Conservation (phyloP, 2,113 vertebrate genomes). For the Carassius auratus region DNA sequence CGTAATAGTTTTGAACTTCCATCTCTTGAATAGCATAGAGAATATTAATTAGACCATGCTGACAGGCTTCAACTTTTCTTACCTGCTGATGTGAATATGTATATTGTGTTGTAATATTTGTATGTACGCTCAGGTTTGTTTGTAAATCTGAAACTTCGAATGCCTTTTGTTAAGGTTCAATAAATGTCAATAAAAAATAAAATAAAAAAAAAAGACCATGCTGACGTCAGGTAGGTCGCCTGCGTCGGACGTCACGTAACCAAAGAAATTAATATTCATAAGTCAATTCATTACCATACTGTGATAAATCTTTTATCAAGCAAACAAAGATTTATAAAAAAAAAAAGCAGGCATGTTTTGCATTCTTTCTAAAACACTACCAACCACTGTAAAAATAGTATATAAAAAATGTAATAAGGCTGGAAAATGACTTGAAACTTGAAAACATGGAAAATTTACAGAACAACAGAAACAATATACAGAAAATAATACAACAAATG, state of each 20-base stretch:
- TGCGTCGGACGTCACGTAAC: not conserved
- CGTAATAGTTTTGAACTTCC: not conserved
- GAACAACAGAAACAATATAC: not conserved
- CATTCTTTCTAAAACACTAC: not conserved
- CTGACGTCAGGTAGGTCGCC: not conserved
- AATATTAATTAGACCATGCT: not conserved
- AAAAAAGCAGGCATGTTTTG: not conserved
- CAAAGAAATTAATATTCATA: not conserved
- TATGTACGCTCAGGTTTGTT: no score
- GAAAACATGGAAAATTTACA: not conserved
- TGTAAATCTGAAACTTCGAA: no score
- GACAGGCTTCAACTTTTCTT: no score
- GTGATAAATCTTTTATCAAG: not conserved
- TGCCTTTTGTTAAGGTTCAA: no score
- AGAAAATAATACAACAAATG: not conserved
- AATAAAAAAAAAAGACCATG: no score
- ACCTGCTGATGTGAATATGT: no score
- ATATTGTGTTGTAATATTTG: no score
- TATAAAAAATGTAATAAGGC: not conserved
- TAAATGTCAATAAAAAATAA: no score
- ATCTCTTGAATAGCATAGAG: not conserved
- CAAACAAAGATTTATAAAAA: not conserved
- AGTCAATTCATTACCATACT: not conserved
- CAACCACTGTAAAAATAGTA: not conserved
- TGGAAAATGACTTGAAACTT: not conserved